These are phyloP conservation scores for Quadroppia sp. DNA, from an alignment of 2,888 invertebrate species.

Conservation along the genomic window DNA sequence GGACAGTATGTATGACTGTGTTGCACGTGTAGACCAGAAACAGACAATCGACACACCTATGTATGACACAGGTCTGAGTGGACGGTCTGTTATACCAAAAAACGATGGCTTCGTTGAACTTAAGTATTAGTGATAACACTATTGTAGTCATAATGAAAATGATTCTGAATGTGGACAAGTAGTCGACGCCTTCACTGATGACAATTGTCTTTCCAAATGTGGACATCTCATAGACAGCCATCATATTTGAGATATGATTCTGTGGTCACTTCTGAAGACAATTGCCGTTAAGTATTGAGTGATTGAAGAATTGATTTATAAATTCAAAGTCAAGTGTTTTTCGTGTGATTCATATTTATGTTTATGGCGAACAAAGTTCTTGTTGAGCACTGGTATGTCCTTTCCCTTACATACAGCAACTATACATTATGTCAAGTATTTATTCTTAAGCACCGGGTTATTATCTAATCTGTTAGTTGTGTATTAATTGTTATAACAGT, in stretches of 20 bases:
- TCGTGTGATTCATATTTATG: no score
- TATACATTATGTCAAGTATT: no score
- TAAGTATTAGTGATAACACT: background rate
- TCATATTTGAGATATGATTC: background rate
- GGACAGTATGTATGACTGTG: slow-evolving; percentile 10
- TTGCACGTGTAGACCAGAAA: background rate
- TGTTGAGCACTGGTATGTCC: no score
- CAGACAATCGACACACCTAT: background rate
- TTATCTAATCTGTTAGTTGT: no score
- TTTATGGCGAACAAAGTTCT: no score
- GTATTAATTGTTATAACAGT: no score
- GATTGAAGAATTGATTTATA: no score
- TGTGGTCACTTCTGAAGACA: no score
- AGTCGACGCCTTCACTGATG: background rate
- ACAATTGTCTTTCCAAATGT: background rate
- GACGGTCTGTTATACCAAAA: background rate
- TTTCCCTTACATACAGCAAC: no score
- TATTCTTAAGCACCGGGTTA: no score
- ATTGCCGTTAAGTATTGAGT: no score
- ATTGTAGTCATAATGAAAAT: slow-evolving; percentile 6
- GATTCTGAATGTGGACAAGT: background rate
- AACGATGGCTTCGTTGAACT: slow-evolving; percentile 10
- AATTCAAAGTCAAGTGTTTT: no score
- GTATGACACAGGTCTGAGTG: background rate
- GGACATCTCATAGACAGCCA: slow-evolving; percentile 3